Base-by-base conservation (phyloP, 2,888 invertebrate species). In the Odontocolon sp. region DNA sequence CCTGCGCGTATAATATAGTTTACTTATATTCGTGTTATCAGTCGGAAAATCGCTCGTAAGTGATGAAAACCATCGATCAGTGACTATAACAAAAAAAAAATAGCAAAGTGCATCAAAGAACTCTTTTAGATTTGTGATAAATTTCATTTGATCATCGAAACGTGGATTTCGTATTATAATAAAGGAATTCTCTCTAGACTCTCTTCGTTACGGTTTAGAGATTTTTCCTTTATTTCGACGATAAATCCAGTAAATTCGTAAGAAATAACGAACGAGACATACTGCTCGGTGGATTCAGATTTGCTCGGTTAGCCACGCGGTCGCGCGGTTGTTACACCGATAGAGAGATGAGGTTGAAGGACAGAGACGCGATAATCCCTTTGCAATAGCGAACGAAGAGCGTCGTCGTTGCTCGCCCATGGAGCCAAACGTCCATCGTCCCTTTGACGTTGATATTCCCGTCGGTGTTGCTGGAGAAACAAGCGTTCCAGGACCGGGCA, bases 341-440 rank as follows among this genome's bases (percentile, higher is more conserved):
- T 61, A 54, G 42, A 52, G 54, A 76, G 50, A 76, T 18, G 18
- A 59, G 45, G 52, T 26, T 26, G 18, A 21, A 52, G 40, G 23
- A 54, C 72, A 56, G 71, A 78, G 64, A 83, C 82, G 84, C 82
- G 83, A 83, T 86, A 86, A 87, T 87, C 85, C 85, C 84, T 86
- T 85, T 83, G 82, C 73, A 70, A 74, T 33, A 66, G 73, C 73
- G 77, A 50, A 40, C 40, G 47, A 56, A 73, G 73, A 80, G 64
- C 31, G 45, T 59, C 79, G 64, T 73, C 80, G 80, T 73, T 78
- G 56, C 57, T 74, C 71, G 68, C 63, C 81, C 82, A 77, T 81
- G 70, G 54, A 75, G 71, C 21, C 50, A 54, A 63, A 50, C 61
- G 66, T 68, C 77, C 75, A 76, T 76, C 56, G 61, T 77, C 69